These are phyloP conservation scores for Betta splendens DNA, from an alignment of 2,797 vertebrate genomes.

Conservation along the genomic window DNA sequence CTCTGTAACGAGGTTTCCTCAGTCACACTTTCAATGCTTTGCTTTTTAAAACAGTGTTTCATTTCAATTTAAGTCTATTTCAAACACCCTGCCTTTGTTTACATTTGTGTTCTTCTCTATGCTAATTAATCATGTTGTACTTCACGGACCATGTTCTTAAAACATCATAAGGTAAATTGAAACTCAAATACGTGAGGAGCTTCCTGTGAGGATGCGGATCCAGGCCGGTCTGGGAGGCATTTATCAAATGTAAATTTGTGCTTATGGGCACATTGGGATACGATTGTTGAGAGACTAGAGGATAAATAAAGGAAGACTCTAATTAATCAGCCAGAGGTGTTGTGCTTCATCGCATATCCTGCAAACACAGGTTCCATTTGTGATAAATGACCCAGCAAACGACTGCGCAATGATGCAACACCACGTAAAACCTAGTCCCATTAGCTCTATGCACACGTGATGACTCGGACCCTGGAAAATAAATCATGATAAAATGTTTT, in stretches of 20 bases:
- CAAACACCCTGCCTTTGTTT: background rate
- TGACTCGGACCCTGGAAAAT: constrained; percentile 6
- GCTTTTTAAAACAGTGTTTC: no score
- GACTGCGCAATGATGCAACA: constrained; percentile 1
- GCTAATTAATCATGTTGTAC: background rate
- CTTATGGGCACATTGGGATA: constrained; percentile 48
- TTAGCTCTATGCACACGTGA: constrained; percentile 13
- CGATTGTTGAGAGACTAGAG: constrained; percentile 59
- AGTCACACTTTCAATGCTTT: background rate
- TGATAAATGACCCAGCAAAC: constrained; percentile 23
- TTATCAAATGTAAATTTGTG: constrained; percentile 61
- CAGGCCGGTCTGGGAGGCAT: constrained; percentile 62
- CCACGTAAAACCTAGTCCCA: constrained; percentile 9
- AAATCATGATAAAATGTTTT: constrained; percentile 62
- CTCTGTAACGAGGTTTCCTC: background rate
- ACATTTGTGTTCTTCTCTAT: background rate
- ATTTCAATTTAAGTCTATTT: no score
- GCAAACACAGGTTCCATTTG: constrained; percentile 1
- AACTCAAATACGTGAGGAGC: constrained; percentile 32
- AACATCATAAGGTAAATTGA: constrained; percentile 1
- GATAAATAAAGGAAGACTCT: constrained; percentile 60
- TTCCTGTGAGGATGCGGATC: constrained; percentile 34
- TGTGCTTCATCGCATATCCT: constrained; percentile 34
- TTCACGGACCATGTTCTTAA: background rate
- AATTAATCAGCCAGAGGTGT: constrained; percentile 58